These are phyloP conservation scores for Drosophila rhopaloa DNA, from an alignment of 1,140 invertebrate genomes.

Conservation along the genomic window DNA sequence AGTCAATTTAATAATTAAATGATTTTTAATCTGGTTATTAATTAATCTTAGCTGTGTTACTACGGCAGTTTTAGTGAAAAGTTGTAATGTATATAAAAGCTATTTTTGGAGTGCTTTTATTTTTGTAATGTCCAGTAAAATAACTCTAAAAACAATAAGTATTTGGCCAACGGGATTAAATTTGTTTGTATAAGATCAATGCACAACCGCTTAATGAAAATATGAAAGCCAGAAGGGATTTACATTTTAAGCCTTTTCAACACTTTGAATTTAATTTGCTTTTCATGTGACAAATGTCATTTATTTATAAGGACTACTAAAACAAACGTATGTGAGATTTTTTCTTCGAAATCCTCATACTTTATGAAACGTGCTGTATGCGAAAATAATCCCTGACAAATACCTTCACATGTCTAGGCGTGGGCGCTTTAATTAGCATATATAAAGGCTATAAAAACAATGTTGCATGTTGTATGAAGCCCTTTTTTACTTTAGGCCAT, in stretches of 20 bases:
- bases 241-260: background rate
- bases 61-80: no score
- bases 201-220: background rate
- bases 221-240: background rate
- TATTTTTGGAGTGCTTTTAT: no score
- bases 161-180: background rate
- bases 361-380: background rate
- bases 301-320: background rate
- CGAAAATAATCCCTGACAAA: constrained; percentile 19
- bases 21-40: background rate
- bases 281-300: background rate
- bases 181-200: background rate
- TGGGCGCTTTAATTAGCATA: constrained; percentile 68
- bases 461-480: constrained; percentile 26
- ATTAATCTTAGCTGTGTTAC: background rate
- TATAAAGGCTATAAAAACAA: constrained; percentile 17
- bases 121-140: no score
- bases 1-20: background rate
- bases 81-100: no score
- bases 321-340: background rate
- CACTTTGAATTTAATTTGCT: constrained; percentile 1
- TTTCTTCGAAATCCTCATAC: constrained; percentile 1
- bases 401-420: constrained; percentile 15
- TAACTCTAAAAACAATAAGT: no score
- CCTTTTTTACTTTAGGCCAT: constrained; percentile 34